Base-by-base conservation (phyloP, 2,888 invertebrate species). In the Yponomeuta plumbellus region DNA sequence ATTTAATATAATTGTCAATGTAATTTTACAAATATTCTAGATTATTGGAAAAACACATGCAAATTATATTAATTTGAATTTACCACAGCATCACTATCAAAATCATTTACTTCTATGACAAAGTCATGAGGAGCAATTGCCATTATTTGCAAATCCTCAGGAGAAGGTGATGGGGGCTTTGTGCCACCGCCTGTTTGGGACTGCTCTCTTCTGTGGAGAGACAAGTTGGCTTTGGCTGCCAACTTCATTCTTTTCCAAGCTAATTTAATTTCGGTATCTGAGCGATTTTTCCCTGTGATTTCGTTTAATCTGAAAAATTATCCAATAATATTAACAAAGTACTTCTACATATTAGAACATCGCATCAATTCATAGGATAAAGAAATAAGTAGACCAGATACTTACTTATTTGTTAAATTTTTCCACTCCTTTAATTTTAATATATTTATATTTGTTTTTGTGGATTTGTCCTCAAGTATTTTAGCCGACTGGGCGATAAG, bases 231-330 rank as follows among this genome's bases (percentile, higher is more conserved):
- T n/a, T 52, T 52, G 4, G 52, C 52, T n/a, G 52, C 52, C 52
- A 52, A n/a, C 52, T 52, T 52, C 52, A 52, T 52, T n/a, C 52
- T 52, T n/a, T 52, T 52, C 52, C 52, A 52, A n/a, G 52, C 52
- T 52, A 52, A 52, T 52, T 52, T 52, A 2, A 52, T 52, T 52
- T 52, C 52, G 11, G 52, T 17, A 17, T 52, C 52, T 52, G 13
- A 11, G 13, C 52, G 11, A 17, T 1, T n/a, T n/a, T 52, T 52
- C n/a, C 52, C 52, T n/a, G 52, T 52, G 11, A 52, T 11, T 52
- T 52, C 52, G n/a, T 52, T 52, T 3, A 52, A 52, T 52, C 52
- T 52, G 52, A 52, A 52, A 52, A n/a, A 52, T 17, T n/a, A 52
- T 17, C n/a, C 52, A 52, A 52, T 11, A 17, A 52, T 11, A 11